Evolutionary conservation across 2,797 vertebrate genomes (phyloP), one percentile per base, ranked within the genome.

Genomic region (Sandelia bainsii): DNA sequence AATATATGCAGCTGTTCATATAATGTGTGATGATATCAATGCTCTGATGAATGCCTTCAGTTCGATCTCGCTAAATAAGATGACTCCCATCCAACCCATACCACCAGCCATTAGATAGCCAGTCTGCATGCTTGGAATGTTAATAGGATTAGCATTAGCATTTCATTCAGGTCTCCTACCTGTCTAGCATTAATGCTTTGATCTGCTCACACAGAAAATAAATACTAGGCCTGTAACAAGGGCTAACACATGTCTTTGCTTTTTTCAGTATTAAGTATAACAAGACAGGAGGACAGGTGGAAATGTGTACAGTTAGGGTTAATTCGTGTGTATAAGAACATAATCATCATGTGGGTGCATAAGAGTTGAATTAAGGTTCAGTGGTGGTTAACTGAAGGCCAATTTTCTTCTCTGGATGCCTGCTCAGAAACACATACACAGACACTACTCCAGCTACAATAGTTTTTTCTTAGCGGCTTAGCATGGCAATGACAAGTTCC

Each of bases 1-100:
- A 93, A 93, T 93, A 92, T 91, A 94, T 89, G 91, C 90, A 90
- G 83, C 90, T 91, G 86, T 90, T 90, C 91, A 93, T 92, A 93
- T 94, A 92, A 93, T 91, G 89, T 90, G 85, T 80, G 89, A 93
- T 94, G 89, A 93, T 95, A 93, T 94, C 92, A 84, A 68, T 77
- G 87, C 81, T 90, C 84, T 92, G 89, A 90, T 91, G 91, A 89
- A 90, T 93, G 89, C 83, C 84, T 90, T 82, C 88, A 86, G 77
- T 88, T 93, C 67, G 74, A 89, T 93, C 89, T 86, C 57, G 69
- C 87, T 88, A 91, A 92, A 93, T 93, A 93, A 91, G 91, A 93
- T 87, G 87, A 90, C 86, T 91, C 75, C 80, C 75, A 82, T 88
- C 87, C 86, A 86, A 89, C 72, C 81, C 75, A 42, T 66, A 74